Percentiles rank a stretch among this genome's conserved stretches.
Evolutionary conservation across 2,797 vertebrate species (phyloP).

Genomic region (Tadarida brasiliensis): DNA sequence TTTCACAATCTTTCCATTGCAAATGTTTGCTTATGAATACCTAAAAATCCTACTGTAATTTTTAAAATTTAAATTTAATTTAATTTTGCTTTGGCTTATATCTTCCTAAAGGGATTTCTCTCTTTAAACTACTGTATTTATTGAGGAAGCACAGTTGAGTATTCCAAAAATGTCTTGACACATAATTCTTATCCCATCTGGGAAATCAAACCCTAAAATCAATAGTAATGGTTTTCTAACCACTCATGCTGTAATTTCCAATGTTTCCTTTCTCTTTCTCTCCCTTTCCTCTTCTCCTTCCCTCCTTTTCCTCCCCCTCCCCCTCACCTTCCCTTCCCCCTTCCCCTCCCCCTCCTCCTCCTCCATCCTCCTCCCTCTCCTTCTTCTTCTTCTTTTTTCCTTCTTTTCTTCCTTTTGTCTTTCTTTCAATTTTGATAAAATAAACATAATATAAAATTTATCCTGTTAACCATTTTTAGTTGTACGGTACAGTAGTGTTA

Average conservation of each 20-base stretch:
- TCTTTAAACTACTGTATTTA: background rate
- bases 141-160: background rate
- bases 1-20: background rate
- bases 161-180: background rate
- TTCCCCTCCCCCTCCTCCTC: too few species aligned
- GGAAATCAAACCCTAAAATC: background rate
- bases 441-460: too few species aligned
- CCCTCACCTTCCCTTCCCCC: too few species aligned
- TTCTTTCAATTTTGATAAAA: too few species aligned
- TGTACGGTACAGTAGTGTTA: background rate
- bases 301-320: too few species aligned
- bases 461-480: background rate
- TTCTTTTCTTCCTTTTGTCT: too few species aligned
- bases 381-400: background rate
- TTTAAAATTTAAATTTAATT: background rate
- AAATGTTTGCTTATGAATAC: background rate
- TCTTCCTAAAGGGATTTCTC: background rate
- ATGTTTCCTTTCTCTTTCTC: background rate
- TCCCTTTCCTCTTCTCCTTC: too few species aligned
- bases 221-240: background rate
- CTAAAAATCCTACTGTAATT: background rate
- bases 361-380: too few species aligned
- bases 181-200: background rate
- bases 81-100: background rate
- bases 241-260: background rate